Conservation (phyloP, 2,888 invertebrate species). For the Coecobrya sp. region DNA sequence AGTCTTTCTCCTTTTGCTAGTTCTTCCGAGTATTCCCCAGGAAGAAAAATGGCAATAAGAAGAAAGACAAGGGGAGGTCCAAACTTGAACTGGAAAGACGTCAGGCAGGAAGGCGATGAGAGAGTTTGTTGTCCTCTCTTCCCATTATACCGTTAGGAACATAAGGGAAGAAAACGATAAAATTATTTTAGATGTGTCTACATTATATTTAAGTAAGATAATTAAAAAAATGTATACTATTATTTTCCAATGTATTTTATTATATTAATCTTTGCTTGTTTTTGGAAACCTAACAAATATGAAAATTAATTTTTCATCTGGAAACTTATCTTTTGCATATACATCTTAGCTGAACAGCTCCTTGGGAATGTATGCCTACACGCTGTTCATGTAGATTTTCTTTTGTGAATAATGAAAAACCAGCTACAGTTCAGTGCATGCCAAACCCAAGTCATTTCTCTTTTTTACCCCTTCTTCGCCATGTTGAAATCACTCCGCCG, state of each 20-base stretch:
- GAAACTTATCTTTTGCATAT: neutral
- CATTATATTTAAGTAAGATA: neutral
- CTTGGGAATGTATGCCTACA: neutral
- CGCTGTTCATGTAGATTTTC: slow-evolving; percentile 7
- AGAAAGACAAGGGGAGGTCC: slow-evolving; percentile 1
- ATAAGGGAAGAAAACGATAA: slow-evolving; percentile 45
- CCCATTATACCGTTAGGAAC: neutral
- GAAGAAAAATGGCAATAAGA: neutral
- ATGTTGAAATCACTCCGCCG: slow-evolving; percentile 75
- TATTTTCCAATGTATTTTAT: too few relatives aligned
- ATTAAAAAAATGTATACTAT: too few relatives aligned
- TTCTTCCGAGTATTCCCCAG: neutral
- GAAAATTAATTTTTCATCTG: too few relatives aligned
- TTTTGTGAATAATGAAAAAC: slow-evolving; percentile 25
- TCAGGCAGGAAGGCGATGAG: slow-evolving; percentile 12
- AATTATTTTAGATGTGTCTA: neutral
- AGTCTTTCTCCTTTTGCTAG: neutral
- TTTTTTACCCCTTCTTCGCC: slow-evolving; percentile 21
- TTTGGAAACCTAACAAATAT: too few relatives aligned
- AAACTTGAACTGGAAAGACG: neutral
- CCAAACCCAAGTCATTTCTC: slow-evolving; percentile 33
- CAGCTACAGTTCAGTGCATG: neutral
- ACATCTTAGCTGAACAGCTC: neutral
- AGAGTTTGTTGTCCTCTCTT: neutral
- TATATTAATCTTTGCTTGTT: too few relatives aligned